Base-by-base conservation (phyloP, 2,797 vertebrate species). In the Dallia pectoralis region DNA sequence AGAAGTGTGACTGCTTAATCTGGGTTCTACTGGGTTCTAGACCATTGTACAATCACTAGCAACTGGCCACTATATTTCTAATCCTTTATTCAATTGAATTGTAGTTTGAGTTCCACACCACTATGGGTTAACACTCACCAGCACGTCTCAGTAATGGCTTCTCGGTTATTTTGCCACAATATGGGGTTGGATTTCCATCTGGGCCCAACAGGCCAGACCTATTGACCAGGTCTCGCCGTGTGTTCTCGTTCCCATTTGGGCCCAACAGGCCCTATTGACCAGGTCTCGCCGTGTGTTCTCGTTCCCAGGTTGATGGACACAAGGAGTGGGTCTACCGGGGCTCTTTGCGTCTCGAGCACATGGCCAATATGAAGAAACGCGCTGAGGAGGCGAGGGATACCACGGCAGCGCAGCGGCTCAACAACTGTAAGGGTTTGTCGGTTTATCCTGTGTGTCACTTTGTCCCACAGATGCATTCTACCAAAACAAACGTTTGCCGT, bases 301-400 rank as follows among this genome's bases (percentile, higher is more conserved):
- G 4, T 72, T 40, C 27, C 40, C 80, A 97, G 93, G 91, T 91
- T 19, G 93, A 95, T 79, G 88, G 94, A 30, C 92, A 93, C 3
- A 94, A 91, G 0, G 94, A 96, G 78, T 97, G 95, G 96, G 86
- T 99, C 73, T 96, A 96, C 79, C 86, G 95, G 27, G 96, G 97
- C 0, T 97, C 96, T 65, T 92, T 91, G 0, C 93, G 94, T 56
- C 87, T 98, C 4, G 93, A 96, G 77, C 93, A 95, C 74, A 94
- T 96, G 84, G 88, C 89, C 74, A 94, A 90, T 84, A 94, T 97
- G 89, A 96, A 95, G 84, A 88, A 93, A 40, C 69, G 53, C 29
- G 22, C 75, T 40, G 7, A 22, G 0, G 40, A 67, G 18, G 19
- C 71, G 16, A 76, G 68, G 27, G 36, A 70, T 0, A 67, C 61